Conservation (phyloP, 1,140 invertebrate species). For the Anadara kagoshimensis region DNA sequence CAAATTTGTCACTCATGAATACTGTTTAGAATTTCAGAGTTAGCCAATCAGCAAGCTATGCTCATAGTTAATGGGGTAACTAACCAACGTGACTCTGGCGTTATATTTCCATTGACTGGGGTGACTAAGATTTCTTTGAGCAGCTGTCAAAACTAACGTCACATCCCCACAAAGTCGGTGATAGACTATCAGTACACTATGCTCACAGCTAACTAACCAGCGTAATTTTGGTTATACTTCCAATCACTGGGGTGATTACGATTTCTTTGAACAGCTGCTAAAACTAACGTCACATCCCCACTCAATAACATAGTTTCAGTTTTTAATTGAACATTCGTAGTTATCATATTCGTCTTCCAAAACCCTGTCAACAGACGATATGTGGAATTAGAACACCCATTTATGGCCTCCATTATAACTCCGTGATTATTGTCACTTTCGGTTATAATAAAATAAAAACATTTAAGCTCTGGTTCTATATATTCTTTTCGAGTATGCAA, state of each 20-base stretch:
- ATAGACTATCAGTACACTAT: too few species aligned
- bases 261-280: slow-evolving; percentile 16
- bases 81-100: too few species aligned
- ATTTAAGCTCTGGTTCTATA: slow-evolving; percentile 16
- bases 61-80: too few species aligned
- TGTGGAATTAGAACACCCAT: slow-evolving; percentile 23
- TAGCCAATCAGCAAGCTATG: too few species aligned
- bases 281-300: background rate
- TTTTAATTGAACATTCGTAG: background rate
- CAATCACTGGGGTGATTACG: background rate
- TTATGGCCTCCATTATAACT: slow-evolving; percentile 40
- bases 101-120: too few species aligned
- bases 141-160: background rate
- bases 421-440: slow-evolving; percentile 34
- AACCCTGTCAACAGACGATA: background rate
- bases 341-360: background rate
- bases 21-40: too few species aligned
- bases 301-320: background rate
- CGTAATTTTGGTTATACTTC: too few species aligned
- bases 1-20: too few species aligned
- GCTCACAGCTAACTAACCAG: too few species aligned
- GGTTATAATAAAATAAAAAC: slow-evolving; percentile 37
- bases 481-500: background rate
- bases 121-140: slow-evolving; percentile 1
- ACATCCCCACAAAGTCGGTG: background rate